These are phyloP conservation scores for Megalonaias nervosa DNA, from an alignment of 1,140 invertebrate genomes.

Conservation along the genomic window DNA sequence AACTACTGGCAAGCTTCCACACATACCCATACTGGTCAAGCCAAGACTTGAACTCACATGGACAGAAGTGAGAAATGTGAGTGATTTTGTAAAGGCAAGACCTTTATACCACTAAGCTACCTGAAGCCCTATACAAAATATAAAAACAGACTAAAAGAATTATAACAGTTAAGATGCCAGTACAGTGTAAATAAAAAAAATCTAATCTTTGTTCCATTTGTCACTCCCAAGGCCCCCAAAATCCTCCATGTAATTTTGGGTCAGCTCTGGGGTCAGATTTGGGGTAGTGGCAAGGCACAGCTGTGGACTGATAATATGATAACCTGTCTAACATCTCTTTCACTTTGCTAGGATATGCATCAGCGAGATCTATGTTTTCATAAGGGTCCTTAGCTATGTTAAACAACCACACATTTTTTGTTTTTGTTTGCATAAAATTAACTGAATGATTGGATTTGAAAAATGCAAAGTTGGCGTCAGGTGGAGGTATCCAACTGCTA, in stretches of 20 bases:
- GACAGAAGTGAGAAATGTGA: too few relatives aligned
- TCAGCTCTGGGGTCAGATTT: constrained; percentile 42
- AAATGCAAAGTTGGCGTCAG: neutral
- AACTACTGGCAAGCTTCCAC: too few relatives aligned
- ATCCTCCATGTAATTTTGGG: constrained; percentile 49
- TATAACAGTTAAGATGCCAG: too few relatives aligned
- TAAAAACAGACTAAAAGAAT: too few relatives aligned
- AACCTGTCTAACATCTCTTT: constrained; percentile 44
- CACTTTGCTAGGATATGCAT: constrained; percentile 38
- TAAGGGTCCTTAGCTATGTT: constrained; percentile 52
- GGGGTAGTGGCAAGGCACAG: constrained; percentile 51
- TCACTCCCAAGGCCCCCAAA: constrained; percentile 64
- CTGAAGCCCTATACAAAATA: too few relatives aligned
- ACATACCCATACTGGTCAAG: too few relatives aligned
- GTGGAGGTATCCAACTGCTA: constrained; percentile 41
- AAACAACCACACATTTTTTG: constrained; percentile 57
- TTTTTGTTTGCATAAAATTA: neutral
- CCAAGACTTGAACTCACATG: too few relatives aligned
- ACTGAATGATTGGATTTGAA: neutral
- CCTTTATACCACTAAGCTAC: too few relatives aligned
- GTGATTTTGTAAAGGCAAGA: too few relatives aligned
- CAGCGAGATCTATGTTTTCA: constrained; percentile 47
- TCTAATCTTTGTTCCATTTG: neutral
- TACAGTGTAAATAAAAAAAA: neutral
- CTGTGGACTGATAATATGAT: constrained; percentile 44